Percentiles rank a stretch among this genome's conserved stretches.
Evolutionary conservation across 2,113 vertebrate genomes (phyloP).

Genomic region (Porphyrio hochstetteri): DNA sequence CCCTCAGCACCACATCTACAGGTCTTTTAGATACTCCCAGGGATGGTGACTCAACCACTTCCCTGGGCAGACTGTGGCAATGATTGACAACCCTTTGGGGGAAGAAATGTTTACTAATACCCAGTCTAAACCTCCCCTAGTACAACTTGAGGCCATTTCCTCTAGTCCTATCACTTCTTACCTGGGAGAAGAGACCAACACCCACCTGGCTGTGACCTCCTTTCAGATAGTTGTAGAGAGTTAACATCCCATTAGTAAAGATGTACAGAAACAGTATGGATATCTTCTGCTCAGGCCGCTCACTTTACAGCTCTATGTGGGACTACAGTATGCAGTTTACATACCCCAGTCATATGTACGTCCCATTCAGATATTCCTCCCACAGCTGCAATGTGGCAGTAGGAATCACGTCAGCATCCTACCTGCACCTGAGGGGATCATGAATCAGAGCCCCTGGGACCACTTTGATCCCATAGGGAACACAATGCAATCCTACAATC

Average conservation of each 20-base stretch:
- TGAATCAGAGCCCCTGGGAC: not conserved
- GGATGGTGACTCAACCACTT: not conserved
- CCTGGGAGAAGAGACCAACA: no score
- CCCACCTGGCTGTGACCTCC: no score
- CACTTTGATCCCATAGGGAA: not conserved
- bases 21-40: not conserved
- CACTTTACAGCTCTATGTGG: fast-evolving
- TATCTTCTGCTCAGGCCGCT: not conserved
- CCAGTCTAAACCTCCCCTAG: no score
- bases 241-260: not conserved
- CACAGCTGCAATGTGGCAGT: not conserved
- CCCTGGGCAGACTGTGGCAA: not conserved
- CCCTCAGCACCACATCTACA: no score
- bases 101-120: not conserved
- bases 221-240: not conserved
- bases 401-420: not conserved
- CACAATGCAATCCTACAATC: not conserved
- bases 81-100: not conserved
- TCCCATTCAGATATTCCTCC: not conserved
- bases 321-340: not conserved
- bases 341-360: not conserved
- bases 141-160: no score
- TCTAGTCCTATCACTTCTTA: no score
- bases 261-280: fast-evolving
- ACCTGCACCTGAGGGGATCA: not conserved